Evolutionary conservation across 2,888 invertebrate genomes (phyloP).

Genomic region (Drosophila kanekoi): DNA sequence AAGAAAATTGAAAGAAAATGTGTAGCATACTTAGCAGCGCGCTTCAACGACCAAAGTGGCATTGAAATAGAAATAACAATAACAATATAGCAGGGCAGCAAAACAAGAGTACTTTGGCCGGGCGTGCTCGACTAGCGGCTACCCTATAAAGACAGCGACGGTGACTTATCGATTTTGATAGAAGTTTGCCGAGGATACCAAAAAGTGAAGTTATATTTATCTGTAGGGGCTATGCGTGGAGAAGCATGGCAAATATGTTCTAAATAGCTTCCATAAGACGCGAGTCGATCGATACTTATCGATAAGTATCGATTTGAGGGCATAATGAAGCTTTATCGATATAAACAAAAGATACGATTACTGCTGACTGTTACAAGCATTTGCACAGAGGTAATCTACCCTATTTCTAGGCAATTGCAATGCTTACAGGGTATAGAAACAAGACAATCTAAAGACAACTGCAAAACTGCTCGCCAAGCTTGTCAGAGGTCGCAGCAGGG

Average conservation of each 20-base stretch:
- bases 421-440: conserved; percentile 2
- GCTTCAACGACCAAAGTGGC: conserved; percentile 61
- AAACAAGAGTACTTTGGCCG: neutral
- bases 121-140: neutral
- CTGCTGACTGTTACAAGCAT: no score
- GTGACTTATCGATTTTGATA: no score
- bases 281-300: neutral
- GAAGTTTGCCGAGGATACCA: no score
- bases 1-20: conserved; percentile 60
- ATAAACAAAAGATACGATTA: no score
- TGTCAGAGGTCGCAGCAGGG: neutral
- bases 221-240: no score
- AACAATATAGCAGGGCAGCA: conserved; percentile 29
- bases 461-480: conserved; percentile 36
- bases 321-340: no score
- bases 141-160: neutral
- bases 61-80: conserved; percentile 69
- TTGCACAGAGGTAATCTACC: neutral
- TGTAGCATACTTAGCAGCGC: conserved; percentile 73
- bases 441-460: conserved; percentile 13
- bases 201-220: no score
- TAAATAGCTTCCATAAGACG: no score
- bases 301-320: neutral
- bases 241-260: no score
- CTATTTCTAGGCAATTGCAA: no score